Percentiles rank a stretch among this genome's conserved stretches.
These are phyloP conservation scores for Sitta carolinensis DNA, from an alignment of 2,797 vertebrate species.

Conservation along the genomic window DNA sequence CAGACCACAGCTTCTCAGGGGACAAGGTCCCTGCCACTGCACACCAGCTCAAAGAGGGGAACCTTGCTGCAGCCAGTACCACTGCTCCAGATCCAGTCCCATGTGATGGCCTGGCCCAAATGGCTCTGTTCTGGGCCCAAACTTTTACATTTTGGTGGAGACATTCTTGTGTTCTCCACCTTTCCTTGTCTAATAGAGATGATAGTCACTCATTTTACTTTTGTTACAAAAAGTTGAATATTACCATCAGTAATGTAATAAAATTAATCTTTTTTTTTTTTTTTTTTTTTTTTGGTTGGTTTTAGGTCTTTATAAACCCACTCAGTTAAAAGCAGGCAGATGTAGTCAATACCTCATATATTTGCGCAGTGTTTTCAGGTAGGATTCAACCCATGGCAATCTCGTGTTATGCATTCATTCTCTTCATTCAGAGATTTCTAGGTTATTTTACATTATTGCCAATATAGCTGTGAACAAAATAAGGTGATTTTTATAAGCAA, in stretches of 20 bases:
- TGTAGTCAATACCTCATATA: neutral
- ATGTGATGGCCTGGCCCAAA: accelerated
- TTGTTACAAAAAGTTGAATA: neutral
- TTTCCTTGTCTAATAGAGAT: neutral
- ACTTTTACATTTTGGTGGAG: accelerated
- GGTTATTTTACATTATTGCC: neutral
- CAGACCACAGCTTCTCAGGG: neutral
- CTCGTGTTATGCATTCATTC: neutral
- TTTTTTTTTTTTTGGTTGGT: neutral
- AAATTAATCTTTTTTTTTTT: neutral
- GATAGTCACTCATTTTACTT: neutral
- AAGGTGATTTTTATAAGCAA: neutral
- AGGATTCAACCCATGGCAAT: neutral
- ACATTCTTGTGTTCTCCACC: neutral
- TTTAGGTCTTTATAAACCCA: neutral
- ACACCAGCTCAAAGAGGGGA: neutral
- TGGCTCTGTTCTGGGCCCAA: neutral
- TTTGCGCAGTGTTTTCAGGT: neutral
- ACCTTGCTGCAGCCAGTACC: neutral
- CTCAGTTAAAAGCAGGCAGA: neutral
- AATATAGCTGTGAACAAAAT: neutral
- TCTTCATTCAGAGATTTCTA: neutral
- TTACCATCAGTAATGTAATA: neutral
- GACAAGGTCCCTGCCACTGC: neutral
- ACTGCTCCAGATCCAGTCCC: neutral